Evolutionary conservation across 2,797 vertebrate species (phyloP).

Genomic region (Ctenopoma kingsleyae): DNA sequence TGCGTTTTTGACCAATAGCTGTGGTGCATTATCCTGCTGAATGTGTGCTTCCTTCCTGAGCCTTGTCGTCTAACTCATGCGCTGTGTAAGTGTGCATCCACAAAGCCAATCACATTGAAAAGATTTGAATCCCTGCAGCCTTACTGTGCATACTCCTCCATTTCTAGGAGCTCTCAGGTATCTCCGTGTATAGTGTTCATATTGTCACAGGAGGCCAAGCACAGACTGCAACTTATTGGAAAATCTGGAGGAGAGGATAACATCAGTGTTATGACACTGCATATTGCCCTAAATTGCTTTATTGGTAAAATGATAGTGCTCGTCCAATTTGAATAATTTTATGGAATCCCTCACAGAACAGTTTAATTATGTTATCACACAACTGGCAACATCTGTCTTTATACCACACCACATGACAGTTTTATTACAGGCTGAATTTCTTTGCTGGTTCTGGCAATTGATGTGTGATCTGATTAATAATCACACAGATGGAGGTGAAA

Average conservation of each 20-base stretch:
- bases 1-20: constrained; percentile 43
- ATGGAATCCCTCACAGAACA: constrained; percentile 90
- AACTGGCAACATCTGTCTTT: constrained; percentile 92
- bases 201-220: constrained; percentile 75
- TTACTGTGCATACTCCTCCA: constrained; percentile 14
- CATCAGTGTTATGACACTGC: constrained; percentile 89
- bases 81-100: constrained; percentile 4
- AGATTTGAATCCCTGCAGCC: constrained; percentile 6
- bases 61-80: background rate
- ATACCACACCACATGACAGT: constrained; percentile 90
- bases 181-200: constrained; percentile 76
- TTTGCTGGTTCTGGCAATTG: constrained; percentile 89
- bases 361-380: constrained; percentile 93
- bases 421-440: constrained; percentile 92
- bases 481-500: constrained; percentile 88
- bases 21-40: constrained; percentile 17
- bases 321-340: constrained; percentile 91
- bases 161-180: constrained; percentile 63
- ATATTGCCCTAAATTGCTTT: constrained; percentile 91
- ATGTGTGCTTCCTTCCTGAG: constrained; percentile 22
- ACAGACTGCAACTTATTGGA: constrained; percentile 83
- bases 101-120: constrained; percentile 23
- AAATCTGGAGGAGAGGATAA: constrained; percentile 84
- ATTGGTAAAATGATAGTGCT: constrained; percentile 92
- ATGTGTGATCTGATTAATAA: constrained; percentile 91